A percentile compares a stretch with the other conserved stretches of the same genome.
phyloP scores from a whole-genome alignment of 1,140 invertebrate genomes.

The Parapsyche elsis region DNA sequence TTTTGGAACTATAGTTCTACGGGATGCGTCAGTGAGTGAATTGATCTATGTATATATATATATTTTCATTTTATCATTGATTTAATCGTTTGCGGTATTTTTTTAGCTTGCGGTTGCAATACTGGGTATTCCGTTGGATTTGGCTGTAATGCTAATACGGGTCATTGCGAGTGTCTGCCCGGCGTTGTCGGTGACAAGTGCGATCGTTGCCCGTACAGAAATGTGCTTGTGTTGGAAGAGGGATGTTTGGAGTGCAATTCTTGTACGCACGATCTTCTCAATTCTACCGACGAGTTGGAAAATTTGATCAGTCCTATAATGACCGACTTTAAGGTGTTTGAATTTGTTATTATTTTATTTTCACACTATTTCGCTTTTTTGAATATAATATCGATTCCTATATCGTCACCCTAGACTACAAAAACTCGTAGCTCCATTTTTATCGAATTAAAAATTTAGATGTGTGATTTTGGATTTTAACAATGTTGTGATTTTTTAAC shows the following conservation, averaged over 20 bases:
- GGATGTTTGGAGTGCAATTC: slow-evolving; percentile 88
- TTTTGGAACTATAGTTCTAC: slow-evolving; percentile 91
- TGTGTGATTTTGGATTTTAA: no score
- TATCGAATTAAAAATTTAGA: no score
- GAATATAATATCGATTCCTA: no score
- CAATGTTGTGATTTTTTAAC: no score
- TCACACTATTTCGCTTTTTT: no score
- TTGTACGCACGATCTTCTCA: slow-evolving; percentile 88
- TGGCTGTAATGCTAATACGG: slow-evolving; percentile 87
- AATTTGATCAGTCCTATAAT: slow-evolving; percentile 73
- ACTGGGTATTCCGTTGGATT: slow-evolving; percentile 88
- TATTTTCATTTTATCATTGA: no score
- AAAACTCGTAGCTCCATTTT: no score
- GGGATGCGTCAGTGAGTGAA: slow-evolving; percentile 86
- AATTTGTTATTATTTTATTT: slow-evolving; percentile 21
- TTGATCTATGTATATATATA: slow-evolving; percentile 3
- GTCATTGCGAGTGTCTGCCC: slow-evolving; percentile 94
- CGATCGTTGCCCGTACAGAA: slow-evolving; percentile 86
- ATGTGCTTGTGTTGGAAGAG: slow-evolving; percentile 75
- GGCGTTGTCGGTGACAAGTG: slow-evolving; percentile 96
- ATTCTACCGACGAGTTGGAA: slow-evolving; percentile 84
- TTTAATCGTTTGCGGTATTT: slow-evolving; percentile 29
- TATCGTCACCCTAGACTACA: no score
- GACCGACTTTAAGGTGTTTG: slow-evolving; percentile 75
- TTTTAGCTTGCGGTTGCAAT: slow-evolving; percentile 84